Evolutionary conservation across 1,140 invertebrate species (phyloP), one percentile per base, ranked within the genome.

Genomic region (Vanessa atalanta): DNA sequence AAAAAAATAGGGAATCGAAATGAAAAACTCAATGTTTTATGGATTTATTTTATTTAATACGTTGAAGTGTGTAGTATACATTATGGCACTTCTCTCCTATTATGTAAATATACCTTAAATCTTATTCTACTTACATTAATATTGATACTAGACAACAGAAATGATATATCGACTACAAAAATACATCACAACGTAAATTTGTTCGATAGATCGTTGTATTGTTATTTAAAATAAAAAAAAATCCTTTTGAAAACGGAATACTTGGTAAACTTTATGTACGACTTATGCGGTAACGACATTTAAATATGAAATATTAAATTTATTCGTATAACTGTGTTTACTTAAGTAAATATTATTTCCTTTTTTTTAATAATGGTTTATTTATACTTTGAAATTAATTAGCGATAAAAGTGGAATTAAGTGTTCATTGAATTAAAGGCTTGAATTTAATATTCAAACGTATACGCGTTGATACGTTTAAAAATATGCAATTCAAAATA

Each of bases 21-120:
- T 37, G 53, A 69, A 68, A 61, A n/a, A 47, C 11, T 26, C 12
- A 70, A 2, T 65, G 8, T 47, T 26, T 47, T 51, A 47, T 16
- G 47, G 47, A 51, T 77, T 78, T 68, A 74, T 85, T 31, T 87
- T 85, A 85, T 82, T 87, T 76, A 72, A 26, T 71, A 68, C 77
- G 57, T 82, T 79, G 81, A 87, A 89, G 81, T 87, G 81, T 79
- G 79, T 84, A 84, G 51, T 80, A 82, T 75, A 79, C 71, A 81
- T 74, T 89, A 89, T 89, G 88, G 88, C 88, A 89, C 88, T 87
- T 87, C 76, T 79, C 87, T 89, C 76, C 84, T 63, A 79, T 81
- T 79, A 76, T 68, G 73, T 79, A 77, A 73, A 26, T 48, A 68
- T 67, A 73, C 16, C 31, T 63, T 53, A 53, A 48, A 43, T 16